Base-by-base conservation (phyloP, 2,888 invertebrate species). In the Ptilodon capucinus region DNA sequence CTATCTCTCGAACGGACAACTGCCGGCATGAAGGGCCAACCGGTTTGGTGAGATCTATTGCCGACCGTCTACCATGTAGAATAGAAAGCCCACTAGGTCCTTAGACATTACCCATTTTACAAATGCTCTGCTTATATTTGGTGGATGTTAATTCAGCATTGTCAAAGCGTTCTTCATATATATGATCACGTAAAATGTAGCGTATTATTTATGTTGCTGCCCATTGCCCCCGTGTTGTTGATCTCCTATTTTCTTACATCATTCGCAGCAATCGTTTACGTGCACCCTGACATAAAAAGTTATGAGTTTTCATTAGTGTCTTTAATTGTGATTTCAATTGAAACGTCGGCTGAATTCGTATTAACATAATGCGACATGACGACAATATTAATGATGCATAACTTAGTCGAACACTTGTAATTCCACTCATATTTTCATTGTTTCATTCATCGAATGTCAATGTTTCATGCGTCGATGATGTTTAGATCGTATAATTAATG, bases 41-140 rank as follows among this genome's bases (percentile, higher is more conserved):
- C 91, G 88, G 90, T 91, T 86, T 91, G 90, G 90, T 91, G 80
- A 91, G 89, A 81, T 74, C 76, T 79, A 73, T 72, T 74, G 67
- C 76, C 74, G 73, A 81, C 73, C 74, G 63, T 71, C 74, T 68
- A 66, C 71, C 59, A 59, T 64, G 64, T 71, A 68, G 70, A 73
- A 55, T 75, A 75, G 76, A 75, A 70, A 72, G 61, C 68, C 68
- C 63, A 54, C 56, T 56, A 48, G 42, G 46, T 46, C 41, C 48
- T 32, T 30, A 25, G 14, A 38, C 18, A 21, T 44, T 42, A 40
- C 44, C 43, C 21, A 36, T 11, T 39, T 42, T 21, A 25, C 34
- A 40, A 8, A 44, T 47, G 45, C 44, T 50, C 43, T 36, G 45
- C 55, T 34, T 48, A 39, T 40, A 18, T 28, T 34, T 2, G 6